phyloP scores from a whole-genome alignment of 2,888 invertebrate species.

The Nesidiocoris tenuis region DNA sequence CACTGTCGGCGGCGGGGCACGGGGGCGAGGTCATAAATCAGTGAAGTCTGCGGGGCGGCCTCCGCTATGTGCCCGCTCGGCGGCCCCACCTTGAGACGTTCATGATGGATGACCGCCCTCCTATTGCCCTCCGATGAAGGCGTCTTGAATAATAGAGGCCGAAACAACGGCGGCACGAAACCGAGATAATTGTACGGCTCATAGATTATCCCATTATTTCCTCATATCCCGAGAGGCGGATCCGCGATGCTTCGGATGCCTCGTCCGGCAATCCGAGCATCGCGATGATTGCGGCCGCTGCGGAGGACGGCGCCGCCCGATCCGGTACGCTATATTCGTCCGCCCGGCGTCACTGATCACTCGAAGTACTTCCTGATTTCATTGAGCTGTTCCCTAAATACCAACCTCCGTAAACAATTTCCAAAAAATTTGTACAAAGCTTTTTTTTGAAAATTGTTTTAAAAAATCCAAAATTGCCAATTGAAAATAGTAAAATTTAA shows the following conservation, averaged over 20 bases:
- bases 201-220: conserved; percentile 35
- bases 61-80: background rate
- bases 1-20: background rate
- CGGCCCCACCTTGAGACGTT: conserved; percentile 30
- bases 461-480: no score
- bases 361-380: no score
- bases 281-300: background rate
- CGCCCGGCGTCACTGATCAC: no score
- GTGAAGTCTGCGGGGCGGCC: conserved; percentile 16
- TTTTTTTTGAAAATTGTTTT: no score
- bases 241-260: background rate
- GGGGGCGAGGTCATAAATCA: conserved; percentile 30
- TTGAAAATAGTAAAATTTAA: no score
- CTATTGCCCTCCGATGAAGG: conserved; percentile 34
- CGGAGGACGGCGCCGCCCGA: no score
- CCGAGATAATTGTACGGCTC: conserved; percentile 34
- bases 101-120: conserved; percentile 31
- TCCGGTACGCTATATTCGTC: no score
- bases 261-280: background rate
- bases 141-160: conserved; percentile 41
- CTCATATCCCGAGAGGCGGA: conserved; percentile 6
- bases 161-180: conserved; percentile 38
- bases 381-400: no score
- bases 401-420: no score
- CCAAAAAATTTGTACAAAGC: no score